These are phyloP conservation scores for Chiridota heheva DNA, from an alignment of 35 echinoderm and acorn worm species.

Conservation along the genomic window DNA sequence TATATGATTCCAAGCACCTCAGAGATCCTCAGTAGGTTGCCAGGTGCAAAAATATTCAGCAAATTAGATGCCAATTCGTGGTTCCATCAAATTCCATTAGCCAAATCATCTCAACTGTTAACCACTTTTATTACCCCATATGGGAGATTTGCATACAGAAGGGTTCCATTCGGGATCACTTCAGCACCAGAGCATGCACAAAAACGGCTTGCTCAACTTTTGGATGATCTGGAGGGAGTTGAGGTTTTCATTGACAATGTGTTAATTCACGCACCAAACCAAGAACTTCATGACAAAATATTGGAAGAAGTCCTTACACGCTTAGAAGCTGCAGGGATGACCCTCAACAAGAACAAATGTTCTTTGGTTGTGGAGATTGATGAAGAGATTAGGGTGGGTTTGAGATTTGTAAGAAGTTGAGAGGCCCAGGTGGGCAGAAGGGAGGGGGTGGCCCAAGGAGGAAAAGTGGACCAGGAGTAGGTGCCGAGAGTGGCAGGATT, in stretches of 20 bases:
- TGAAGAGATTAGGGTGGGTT: no score
- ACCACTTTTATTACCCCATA: conserved; percentile 68
- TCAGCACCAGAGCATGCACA: conserved; percentile 58
- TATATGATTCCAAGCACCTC: neutral
- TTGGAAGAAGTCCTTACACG: no score
- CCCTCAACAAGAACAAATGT: neutral
- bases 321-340: no score
- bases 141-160: conserved; percentile 39
- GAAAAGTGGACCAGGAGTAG: no score
- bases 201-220: conserved; percentile 41
- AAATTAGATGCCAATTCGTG: conserved; percentile 59
- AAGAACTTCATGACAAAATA: neutral
- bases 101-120: conserved; percentile 24
- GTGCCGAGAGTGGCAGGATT: no score
- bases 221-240: conserved; percentile 53
- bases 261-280: conserved; percentile 35
- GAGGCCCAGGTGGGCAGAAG: no score
- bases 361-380: no score
- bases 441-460: no score
- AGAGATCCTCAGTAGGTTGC: neutral
- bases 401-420: neutral
- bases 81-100: conserved; percentile 60
- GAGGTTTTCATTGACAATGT: conserved; percentile 50
- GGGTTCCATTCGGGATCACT: conserved; percentile 48
- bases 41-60: neutral